Evolutionary conservation across 2,888 invertebrate genomes (phyloP).

Genomic region (Calameuta idolon): DNA sequence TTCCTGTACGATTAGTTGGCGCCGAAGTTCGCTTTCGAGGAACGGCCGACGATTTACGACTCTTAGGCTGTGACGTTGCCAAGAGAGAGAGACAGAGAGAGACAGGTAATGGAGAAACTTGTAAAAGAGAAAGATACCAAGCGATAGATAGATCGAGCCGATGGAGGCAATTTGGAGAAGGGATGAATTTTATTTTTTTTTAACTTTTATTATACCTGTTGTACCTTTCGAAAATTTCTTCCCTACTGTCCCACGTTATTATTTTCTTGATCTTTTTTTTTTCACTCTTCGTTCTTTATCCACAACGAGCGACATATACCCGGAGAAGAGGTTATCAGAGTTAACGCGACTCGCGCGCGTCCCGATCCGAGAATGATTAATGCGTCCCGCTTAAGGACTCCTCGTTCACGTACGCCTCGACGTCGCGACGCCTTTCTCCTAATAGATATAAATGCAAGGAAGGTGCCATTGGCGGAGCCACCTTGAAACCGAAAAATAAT

Average conservation of each 20-base stretch:
- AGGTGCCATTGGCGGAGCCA: background rate
- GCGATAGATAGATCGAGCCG: background rate
- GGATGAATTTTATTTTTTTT: background rate
- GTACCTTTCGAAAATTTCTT: background rate
- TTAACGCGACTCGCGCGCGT: background rate
- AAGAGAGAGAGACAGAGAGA: background rate
- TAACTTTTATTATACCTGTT: background rate
- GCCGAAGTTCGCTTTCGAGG: background rate
- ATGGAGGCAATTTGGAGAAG: background rate
- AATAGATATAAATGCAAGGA: slow-evolving; percentile 53
- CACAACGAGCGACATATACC: background rate
- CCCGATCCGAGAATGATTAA: slow-evolving; percentile 43
- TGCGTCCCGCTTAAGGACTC: slow-evolving; percentile 35
- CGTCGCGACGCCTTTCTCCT: slow-evolving; percentile 23
- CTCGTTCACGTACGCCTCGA: slow-evolving; percentile 39
- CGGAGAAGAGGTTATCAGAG: no score
- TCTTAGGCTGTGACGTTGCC: background rate
- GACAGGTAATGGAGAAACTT: no score
- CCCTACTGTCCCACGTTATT: background rate
- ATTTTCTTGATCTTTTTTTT: background rate
- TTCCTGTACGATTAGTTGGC: background rate
- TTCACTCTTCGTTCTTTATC: background rate
- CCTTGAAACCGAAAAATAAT: slow-evolving; percentile 37
- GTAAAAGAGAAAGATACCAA: background rate
- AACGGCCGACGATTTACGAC: background rate